Conservation (phyloP, 2,888 invertebrate genomes). For the Mylabris sibirica region DNA sequence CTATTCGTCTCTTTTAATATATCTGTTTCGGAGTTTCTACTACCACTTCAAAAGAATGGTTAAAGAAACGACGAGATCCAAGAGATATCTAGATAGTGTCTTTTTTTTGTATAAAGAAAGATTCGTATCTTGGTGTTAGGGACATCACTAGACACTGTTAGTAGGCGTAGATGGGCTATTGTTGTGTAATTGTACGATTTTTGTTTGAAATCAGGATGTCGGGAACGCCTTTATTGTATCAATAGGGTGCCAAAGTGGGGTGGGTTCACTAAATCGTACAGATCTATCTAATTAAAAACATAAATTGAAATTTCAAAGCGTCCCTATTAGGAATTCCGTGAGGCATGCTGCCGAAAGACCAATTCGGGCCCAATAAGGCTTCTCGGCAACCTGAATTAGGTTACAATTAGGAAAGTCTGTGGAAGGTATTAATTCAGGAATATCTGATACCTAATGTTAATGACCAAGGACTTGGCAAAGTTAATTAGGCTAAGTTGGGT, state of each 20-base stretch:
- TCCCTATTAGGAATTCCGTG: too few species aligned
- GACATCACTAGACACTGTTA: constrained; percentile 60
- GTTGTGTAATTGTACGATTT: constrained; percentile 62
- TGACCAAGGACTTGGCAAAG: too few species aligned
- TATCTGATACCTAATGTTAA: too few species aligned
- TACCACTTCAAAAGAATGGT: constrained; percentile 10
- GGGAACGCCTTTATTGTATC: constrained; percentile 57
- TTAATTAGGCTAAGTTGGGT: too few species aligned
- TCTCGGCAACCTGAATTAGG: too few species aligned
- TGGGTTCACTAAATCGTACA: neutral
- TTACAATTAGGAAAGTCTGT: too few species aligned
- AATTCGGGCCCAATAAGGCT: too few species aligned
- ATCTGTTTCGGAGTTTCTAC: constrained; percentile 11
- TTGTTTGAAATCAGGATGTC: constrained; percentile 60
- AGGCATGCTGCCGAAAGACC: too few species aligned
- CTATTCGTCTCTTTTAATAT: constrained; percentile 45
- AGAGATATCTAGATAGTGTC: constrained; percentile 46
- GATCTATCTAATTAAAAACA: neutral
- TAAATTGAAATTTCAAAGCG: too few species aligned
- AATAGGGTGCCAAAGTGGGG: constrained; percentile 12
- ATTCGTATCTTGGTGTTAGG: constrained; percentile 54
- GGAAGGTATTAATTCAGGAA: too few species aligned
- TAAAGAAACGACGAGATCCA: constrained; percentile 29
- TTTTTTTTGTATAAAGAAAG: constrained; percentile 47
- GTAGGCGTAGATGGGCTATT: constrained; percentile 62